phyloP scores from a whole-genome alignment of 1,140 invertebrate genomes.

The Ostrea denselamellosa region DNA sequence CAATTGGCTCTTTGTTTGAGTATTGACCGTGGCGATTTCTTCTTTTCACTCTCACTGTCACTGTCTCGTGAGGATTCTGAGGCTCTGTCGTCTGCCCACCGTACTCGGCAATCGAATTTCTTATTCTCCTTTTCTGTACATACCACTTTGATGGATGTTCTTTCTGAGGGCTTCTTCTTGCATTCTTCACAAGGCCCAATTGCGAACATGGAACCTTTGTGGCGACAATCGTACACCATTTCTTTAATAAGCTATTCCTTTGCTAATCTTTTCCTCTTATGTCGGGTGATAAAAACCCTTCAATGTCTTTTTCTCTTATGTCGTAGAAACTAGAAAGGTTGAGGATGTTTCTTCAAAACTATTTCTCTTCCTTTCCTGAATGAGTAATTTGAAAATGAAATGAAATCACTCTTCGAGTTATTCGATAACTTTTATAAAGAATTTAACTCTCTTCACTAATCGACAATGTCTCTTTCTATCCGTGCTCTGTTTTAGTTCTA shows the following conservation, averaged over 20 bases:
- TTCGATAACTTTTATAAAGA: neutral
- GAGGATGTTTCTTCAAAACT: neutral
- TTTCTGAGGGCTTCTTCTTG: neutral
- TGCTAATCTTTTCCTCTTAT: neutral
- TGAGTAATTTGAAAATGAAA: too few species aligned
- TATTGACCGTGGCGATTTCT: constrained; percentile 20
- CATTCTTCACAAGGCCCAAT: constrained; percentile 21
- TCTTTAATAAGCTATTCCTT: neutral
- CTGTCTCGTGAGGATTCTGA: neutral
- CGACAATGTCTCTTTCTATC: neutral
- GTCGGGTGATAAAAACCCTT: neutral
- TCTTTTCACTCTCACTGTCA: constrained; percentile 8
- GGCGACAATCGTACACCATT: constrained; percentile 34
- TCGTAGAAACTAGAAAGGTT: neutral
- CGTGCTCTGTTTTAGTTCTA: constrained; percentile 18
- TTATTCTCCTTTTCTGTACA: constrained; percentile 9
- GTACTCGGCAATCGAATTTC: neutral
- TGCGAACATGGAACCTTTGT: constrained; percentile 30
- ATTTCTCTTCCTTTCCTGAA: neutral
- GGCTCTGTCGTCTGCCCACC: neutral
- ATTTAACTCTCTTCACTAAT: neutral
- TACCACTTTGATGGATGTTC: neutral
- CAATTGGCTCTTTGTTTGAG: constrained; percentile 34
- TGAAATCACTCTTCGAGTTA: too few species aligned
- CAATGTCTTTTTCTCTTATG: neutral